A percentile compares a stretch with the other conserved stretches of the same genome.
Conservation (phyloP, 2,888 invertebrate genomes). For the Nemotelus nigrinus region DNA sequence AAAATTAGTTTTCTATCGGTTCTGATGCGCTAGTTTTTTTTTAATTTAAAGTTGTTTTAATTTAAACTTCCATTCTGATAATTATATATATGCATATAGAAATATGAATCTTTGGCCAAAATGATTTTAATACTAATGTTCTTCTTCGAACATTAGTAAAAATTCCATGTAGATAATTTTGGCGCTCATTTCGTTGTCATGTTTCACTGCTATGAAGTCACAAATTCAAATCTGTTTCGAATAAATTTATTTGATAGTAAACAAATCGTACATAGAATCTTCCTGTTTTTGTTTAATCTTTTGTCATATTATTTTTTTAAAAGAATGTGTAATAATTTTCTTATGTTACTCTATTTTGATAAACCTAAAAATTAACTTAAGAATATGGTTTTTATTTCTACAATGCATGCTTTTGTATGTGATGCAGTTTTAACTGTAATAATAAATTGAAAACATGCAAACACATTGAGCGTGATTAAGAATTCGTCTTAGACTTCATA, state of each 20-base stretch:
- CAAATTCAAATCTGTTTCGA: slow-evolving; percentile 14
- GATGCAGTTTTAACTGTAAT: slow-evolving; percentile 25
- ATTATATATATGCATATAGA: no score
- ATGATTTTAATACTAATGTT: no score
- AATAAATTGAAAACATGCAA: slow-evolving; percentile 28
- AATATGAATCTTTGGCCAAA: no score
- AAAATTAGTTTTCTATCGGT: no score
- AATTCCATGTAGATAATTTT: no score
- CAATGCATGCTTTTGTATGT: slow-evolving; percentile 15
- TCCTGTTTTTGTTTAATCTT: slow-evolving; percentile 20
- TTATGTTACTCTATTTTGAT: background rate
- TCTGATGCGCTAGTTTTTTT: no score
- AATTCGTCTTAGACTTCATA: slow-evolving; percentile 10
- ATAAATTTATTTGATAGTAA: slow-evolving; percentile 51
- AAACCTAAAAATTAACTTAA: slow-evolving; percentile 25
- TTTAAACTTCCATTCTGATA: no score
- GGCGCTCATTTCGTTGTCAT: no score
- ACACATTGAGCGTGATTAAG: slow-evolving; percentile 8
- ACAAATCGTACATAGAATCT: slow-evolving; percentile 50
- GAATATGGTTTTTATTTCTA: background rate
- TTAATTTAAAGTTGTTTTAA: no score
- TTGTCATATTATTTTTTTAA: background rate
- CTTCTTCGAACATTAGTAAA: no score
- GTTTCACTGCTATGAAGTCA: no score
- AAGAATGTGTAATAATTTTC: background rate